Evolutionary conservation across 2,888 invertebrate species (phyloP).

Genomic region (Belgica antarctica): DNA sequence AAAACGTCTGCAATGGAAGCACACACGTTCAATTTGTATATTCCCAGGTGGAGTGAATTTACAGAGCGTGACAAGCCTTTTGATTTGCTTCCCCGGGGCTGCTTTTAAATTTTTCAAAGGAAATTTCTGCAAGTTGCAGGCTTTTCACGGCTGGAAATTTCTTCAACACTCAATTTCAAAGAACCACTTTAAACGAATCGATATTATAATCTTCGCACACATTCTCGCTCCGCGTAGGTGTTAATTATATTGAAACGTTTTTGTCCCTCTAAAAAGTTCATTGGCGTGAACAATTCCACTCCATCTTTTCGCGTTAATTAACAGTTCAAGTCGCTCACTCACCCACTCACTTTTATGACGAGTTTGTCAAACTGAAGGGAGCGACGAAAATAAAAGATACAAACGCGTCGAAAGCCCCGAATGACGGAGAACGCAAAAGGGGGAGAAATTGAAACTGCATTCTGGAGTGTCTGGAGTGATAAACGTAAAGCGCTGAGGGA

Average conservation of each 20-base stretch:
- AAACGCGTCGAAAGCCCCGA: background rate
- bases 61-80: too few species aligned
- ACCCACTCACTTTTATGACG: too few species aligned
- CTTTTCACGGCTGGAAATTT: too few species aligned
- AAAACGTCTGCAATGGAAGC: background rate
- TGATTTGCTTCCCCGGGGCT: too few species aligned
- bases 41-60: background rate
- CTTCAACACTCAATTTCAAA: too few species aligned
- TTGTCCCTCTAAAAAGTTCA: slow-evolving; percentile 5
- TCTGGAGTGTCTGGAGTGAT: too few species aligned
- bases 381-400: background rate
- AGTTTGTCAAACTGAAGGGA: background rate
- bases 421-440: background rate
- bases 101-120: background rate
- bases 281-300: background rate
- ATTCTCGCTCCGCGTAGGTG: too few species aligned
- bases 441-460: background rate
- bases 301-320: background rate
- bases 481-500: too few species aligned
- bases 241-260: background rate
- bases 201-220: too few species aligned
- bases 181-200: too few species aligned
- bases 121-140: too few species aligned
- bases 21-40: background rate
- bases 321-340: background rate